phyloP scores from a whole-genome alignment of 1,140 invertebrate genomes.

The Ruditapes philippinarum region DNA sequence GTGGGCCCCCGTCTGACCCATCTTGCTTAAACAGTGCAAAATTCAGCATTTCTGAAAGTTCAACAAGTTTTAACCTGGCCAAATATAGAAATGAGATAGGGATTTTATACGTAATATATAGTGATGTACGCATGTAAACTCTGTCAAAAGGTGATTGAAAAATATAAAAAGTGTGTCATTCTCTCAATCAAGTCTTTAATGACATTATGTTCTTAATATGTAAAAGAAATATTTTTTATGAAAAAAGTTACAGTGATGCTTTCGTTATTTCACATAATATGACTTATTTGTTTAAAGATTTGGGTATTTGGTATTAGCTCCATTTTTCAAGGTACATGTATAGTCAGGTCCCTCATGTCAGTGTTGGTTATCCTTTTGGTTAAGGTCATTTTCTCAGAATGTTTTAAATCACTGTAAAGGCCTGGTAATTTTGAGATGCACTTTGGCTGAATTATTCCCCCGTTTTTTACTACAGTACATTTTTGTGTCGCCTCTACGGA shows the following conservation, averaged over 20 bases:
- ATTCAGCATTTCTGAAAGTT: slow-evolving; percentile 42
- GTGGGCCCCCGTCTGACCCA: neutral
- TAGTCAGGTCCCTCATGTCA: too few relatives aligned
- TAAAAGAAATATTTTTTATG: neutral
- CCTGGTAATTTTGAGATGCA: too few relatives aligned
- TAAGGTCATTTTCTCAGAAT: too few relatives aligned
- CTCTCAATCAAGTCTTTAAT: neutral
- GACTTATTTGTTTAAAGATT: neutral
- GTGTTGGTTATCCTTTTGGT: too few relatives aligned
- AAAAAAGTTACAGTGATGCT: neutral
- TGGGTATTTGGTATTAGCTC: neutral
- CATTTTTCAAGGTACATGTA: neutral
- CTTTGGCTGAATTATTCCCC: too few relatives aligned
- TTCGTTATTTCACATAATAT: too few relatives aligned
- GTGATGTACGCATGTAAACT: neutral
- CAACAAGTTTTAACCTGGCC: slow-evolving; percentile 6
- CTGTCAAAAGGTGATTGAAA: neutral
- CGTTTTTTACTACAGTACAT: too few relatives aligned
- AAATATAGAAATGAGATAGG: slow-evolving; percentile 35
- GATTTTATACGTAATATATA: neutral
- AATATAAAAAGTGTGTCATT: neutral
- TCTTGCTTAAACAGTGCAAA: slow-evolving; percentile 55
- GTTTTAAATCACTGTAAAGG: too few relatives aligned
- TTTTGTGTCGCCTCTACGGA: too few relatives aligned
- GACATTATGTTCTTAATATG: too few relatives aligned